Evolutionary conservation across 2,113 vertebrate species (phyloP).

Genomic region (Megaptera novaeangliae): DNA sequence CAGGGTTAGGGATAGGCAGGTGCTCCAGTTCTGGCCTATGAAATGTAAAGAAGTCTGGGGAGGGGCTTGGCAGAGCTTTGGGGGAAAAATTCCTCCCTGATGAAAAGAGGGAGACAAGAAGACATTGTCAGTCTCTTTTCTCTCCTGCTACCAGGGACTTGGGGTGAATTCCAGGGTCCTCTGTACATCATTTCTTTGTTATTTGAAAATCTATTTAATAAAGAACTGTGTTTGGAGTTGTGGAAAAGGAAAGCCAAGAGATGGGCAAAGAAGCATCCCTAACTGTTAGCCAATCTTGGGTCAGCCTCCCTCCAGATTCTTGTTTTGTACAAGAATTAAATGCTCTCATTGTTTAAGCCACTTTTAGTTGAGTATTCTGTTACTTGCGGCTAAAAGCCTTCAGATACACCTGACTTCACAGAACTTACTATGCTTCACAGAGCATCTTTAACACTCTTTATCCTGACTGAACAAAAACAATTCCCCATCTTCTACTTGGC

Average conservation of each 20-base stretch:
- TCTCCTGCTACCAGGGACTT: neutral
- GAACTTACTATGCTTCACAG: neutral
- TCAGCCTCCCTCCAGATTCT: neutral
- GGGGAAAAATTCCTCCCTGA: neutral
- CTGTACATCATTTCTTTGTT: neutral
- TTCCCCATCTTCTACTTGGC: neutral
- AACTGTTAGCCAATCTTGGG: neutral
- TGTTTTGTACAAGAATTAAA: neutral
- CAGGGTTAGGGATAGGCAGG: neutral
- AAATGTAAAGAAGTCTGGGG: neutral
- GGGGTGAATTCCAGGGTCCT: neutral
- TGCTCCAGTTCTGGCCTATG: neutral
- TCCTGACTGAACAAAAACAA: neutral
- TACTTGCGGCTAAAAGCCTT: neutral
- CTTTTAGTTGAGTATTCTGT: neutral
- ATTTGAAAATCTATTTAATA: conserved; percentile 10
- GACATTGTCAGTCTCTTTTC: neutral
- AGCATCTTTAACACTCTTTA: neutral
- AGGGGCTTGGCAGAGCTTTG: neutral
- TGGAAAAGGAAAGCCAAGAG: neutral
- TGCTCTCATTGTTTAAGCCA: neutral
- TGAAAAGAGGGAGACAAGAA: neutral
- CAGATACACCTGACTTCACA: neutral
- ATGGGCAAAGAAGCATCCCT: neutral
- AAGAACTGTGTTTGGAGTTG: neutral